Conservation (phyloP, 2,797 vertebrate genomes). For the Nyctibius grandis region DNA sequence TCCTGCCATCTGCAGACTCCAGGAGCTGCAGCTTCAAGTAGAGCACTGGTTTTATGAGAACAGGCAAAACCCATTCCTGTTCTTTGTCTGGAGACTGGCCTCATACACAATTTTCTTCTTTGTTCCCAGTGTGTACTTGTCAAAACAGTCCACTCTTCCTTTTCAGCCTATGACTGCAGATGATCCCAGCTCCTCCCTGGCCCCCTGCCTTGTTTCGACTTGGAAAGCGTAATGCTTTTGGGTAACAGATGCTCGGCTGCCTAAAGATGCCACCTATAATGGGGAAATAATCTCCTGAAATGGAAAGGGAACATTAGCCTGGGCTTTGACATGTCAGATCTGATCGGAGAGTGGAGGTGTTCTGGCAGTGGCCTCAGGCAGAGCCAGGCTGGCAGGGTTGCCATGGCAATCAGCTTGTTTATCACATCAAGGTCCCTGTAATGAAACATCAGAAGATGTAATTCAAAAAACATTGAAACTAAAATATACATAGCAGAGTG, state of each 20-base stretch:
- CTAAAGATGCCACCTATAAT: not conserved
- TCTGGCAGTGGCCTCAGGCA: not conserved
- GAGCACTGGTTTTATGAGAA: not conserved
- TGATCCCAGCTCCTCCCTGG: not conserved
- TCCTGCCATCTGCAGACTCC: not conserved
- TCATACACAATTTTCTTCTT: not conserved
- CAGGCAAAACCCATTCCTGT: not conserved
- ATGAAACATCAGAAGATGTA: slow-evolving; percentile 10
- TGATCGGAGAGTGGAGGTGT: not conserved
- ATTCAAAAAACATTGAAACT: not conserved
- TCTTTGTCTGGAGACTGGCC: not conserved
- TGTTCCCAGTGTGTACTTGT: not conserved
- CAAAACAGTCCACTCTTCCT: not conserved
- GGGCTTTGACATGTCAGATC: not conserved
- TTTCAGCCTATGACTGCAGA: not conserved
- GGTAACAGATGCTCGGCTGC: not conserved
- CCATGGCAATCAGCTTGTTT: slow-evolving; percentile 43
- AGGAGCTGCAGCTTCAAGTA: not conserved
- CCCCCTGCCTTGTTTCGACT: not conserved
- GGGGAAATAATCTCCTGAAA: slow-evolving; percentile 7
- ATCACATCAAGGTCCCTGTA: slow-evolving; percentile 1
- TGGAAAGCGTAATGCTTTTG: not conserved
- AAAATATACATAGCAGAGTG: not conserved
- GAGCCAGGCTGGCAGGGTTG: slow-evolving; percentile 12
- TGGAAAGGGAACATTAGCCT: not conserved